Evolutionary conservation across 1,140 invertebrate species (phyloP), one percentile per base, ranked within the genome.

Genomic region (Cherax quadricarinatus): DNA sequence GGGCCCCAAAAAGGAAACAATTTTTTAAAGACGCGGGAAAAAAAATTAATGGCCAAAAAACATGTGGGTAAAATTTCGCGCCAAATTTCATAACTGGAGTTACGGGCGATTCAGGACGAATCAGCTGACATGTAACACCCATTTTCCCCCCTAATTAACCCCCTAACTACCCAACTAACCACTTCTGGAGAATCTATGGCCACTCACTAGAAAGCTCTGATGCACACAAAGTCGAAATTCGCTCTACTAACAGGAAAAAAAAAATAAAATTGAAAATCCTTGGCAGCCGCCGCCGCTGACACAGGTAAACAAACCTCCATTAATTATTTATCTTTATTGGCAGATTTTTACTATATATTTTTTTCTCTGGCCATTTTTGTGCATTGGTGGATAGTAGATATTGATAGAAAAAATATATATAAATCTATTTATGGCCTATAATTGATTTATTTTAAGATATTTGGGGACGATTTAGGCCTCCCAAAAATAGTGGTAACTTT

Each of bases 11-110:
- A 57, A 0, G 0, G 0, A 57, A 57, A 57, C 53, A 10, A 14
- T 14, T 14, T 14, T 57, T 10, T 57, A 57, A 57, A 10, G 14
- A 5, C 53, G 1, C 3, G 6, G 6, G 53, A 14, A 57, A 14
- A 10, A 9, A 57, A 57, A 70, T 70, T 30, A 41, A 6, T 9
- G 5, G 70, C 9, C 21, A 7, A 75, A 75, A 21, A 75, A 30
- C 70, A 30, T 30, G 70, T 70, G 30, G 7, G n/a, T 5, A 75
- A 75, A 6, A n/a, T 75, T 75, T 75, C 70, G n/a, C 70, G 70
- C 70, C 70, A 75, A 75, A 75, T 75, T 75, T 75, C 70, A 30
- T 75, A 75, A 75, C 70, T 75, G n/a, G 14, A n/a, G n/a, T 75
- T 21, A 30, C 3, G 24, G 70, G 24, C 9, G n/a, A 75, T n/a